Conservation (phyloP, 2,797 vertebrate species). For the Leuciscus waleckii region DNA sequence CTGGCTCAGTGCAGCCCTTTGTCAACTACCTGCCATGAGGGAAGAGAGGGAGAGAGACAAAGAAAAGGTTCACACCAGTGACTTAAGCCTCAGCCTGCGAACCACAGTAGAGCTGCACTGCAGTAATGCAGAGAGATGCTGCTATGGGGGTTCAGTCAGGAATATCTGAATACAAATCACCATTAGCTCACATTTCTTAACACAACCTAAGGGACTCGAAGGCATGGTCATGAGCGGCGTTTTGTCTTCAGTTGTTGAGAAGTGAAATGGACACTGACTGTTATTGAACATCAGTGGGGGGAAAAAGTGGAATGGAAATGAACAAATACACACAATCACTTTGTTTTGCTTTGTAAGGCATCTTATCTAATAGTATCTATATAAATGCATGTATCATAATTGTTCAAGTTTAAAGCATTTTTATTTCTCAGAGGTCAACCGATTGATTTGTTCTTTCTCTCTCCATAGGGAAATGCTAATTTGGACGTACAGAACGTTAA, state of each 20-base stretch:
- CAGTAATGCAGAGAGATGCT: conserved; percentile 56
- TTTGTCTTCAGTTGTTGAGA: conserved; percentile 2
- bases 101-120: conserved; percentile 59
- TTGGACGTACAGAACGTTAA: conserved; percentile 99
- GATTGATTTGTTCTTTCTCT: conserved; percentile 33
- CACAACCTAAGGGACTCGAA: conserved; percentile 34
- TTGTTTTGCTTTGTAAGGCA: background rate
- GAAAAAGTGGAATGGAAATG: background rate
- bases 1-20: conserved; percentile 64
- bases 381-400: background rate
- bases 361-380: background rate
- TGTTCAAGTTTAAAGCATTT: conserved; percentile 22
- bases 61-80: conserved; percentile 47
- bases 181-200: conserved; percentile 53
- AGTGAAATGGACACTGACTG: background rate
- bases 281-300: background rate
- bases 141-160: conserved; percentile 55
- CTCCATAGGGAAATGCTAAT: conserved; percentile 90
- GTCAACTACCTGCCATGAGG: conserved; percentile 31
- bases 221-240: background rate
- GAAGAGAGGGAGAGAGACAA: conserved; percentile 33
- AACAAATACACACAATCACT: background rate
- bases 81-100: conserved; percentile 49
- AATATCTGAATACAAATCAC: conserved; percentile 65
- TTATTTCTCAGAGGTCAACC: background rate